A percentile compares a stretch with the other conserved stretches of the same genome.
Evolutionary conservation across 2,797 vertebrate genomes (phyloP).

Genomic region (Schizopygopsis pylzovi): DNA sequence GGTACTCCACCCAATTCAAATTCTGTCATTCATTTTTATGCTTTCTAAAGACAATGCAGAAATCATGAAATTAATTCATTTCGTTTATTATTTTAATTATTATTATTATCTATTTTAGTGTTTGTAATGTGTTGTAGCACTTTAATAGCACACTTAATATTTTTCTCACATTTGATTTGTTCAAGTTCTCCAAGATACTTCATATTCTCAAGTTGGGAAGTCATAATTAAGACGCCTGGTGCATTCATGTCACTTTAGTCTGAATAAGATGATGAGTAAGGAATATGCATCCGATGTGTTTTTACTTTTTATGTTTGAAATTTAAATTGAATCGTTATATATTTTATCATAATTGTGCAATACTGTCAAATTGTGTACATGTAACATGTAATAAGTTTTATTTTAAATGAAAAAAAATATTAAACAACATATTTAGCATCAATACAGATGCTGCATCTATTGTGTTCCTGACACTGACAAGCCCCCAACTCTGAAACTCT

Average conservation of each 20-base stretch:
- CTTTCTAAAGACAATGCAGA: too few relatives aligned
- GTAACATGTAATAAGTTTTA: too few relatives aligned
- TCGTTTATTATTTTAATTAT: neutral
- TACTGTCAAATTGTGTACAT: neutral
- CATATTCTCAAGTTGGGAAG: neutral
- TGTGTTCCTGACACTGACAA: neutral
- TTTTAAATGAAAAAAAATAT: too few relatives aligned
- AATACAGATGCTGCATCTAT: neutral
- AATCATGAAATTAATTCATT: neutral
- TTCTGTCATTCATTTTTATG: neutral
- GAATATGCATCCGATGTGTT: neutral
- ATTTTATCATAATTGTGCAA: neutral
- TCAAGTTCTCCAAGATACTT: too few relatives aligned
- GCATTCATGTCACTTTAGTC: neutral
- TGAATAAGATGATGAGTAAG: neutral
- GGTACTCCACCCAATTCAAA: neutral
- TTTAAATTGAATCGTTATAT: neutral
- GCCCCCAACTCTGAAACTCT: neutral
- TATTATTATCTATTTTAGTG: too few relatives aligned
- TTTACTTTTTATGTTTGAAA: neutral
- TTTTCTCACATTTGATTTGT: neutral
- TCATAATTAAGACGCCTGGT: neutral
- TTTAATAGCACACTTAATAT: slow-evolving; percentile 7
- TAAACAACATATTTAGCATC: too few relatives aligned
- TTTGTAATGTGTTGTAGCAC: neutral